These are phyloP conservation scores for Nemoura dubitans DNA, from an alignment of 2,888 invertebrate genomes.

Conservation along the genomic window DNA sequence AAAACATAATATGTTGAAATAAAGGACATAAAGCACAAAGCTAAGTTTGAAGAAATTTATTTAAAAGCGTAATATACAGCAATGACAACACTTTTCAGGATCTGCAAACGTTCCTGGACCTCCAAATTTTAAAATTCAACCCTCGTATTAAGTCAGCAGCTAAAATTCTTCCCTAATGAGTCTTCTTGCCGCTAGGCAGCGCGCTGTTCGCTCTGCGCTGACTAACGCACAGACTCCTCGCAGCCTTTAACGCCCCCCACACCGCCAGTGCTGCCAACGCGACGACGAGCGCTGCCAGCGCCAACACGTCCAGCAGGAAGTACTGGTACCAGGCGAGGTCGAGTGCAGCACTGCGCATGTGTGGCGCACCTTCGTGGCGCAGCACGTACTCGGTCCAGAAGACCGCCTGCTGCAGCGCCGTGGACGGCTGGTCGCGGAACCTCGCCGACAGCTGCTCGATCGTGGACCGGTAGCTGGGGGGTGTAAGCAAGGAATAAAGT, in stretches of 20 bases:
- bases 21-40: too few relatives aligned
- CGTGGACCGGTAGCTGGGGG: slow-evolving; percentile 64
- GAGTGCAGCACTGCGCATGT: slow-evolving; percentile 27
- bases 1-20: too few relatives aligned
- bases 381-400: slow-evolving; percentile 49
- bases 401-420: slow-evolving; percentile 59
- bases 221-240: too few relatives aligned
- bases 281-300: background rate
- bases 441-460: slow-evolving; percentile 63
- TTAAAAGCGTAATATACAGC: too few relatives aligned
- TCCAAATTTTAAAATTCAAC: too few relatives aligned
- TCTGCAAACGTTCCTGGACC: slow-evolving; percentile 52
- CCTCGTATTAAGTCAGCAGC: too few relatives aligned
- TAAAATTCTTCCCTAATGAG: too few relatives aligned
- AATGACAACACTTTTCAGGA: slow-evolving; percentile 44
- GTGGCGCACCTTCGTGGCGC: slow-evolving; percentile 50
- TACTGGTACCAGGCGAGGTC: slow-evolving; percentile 42
- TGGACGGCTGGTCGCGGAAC: slow-evolving; percentile 65
- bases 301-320: slow-evolving; percentile 42
- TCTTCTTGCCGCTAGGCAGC: too few relatives aligned
- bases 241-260: background rate
- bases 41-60: too few relatives aligned
- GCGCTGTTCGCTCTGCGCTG: too few relatives aligned
- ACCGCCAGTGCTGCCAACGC: background rate
- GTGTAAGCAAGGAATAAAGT: slow-evolving; percentile 52